Base-by-base conservation (phyloP, 64 coral and sea anemone genomes). In the Platygyra sinensis region DNA sequence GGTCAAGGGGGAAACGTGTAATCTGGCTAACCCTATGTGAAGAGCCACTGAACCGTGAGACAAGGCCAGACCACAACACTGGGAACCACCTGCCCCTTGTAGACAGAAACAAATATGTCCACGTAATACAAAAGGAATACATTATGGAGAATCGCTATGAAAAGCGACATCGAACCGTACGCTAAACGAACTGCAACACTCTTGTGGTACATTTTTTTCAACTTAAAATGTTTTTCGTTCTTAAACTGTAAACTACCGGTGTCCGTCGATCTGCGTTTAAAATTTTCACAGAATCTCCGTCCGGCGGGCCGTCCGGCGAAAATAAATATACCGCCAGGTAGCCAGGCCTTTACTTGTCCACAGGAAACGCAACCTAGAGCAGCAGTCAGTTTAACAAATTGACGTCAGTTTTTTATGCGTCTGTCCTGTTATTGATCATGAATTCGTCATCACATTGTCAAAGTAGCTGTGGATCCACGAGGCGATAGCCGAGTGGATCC, bases 51-150 rank as follows among this genome's bases (percentile, higher is more conserved):
- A 1, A 36, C 33, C 33, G 3, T 36, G 33, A 36, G 33, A 36
- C 33, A 36, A 36, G 33, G 33, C 33, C 33, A 36, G 33, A 3
- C 33, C 33, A 36, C 33, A 36, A 36, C 33, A 36, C 33, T 3
- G 33, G 33, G 33, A 36, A 36, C 33, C 3, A 36, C 33, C 1
- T 46, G 7, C 42, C 4, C 3, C 60, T 94, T 92, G 80, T 98
- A 98, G 18, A 98, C 91, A 73, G 97, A 99, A 19, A 99, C 94
- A 86, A 99, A 99, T 32, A 99, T 88, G 73, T 99, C 93, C 63
- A 99, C 94, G 52, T 99, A 95, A 67, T 99, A 99, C 22, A 99
- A 75, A 20, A 99, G 59, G 59, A 99, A 99, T 0, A 99, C 97
- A 91, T 99, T 99, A 19, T 99, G 90, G 29, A 99, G 80, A 74